Evolutionary conservation across 2,888 invertebrate species (phyloP).

Genomic region (Aplocera efformata): DNA sequence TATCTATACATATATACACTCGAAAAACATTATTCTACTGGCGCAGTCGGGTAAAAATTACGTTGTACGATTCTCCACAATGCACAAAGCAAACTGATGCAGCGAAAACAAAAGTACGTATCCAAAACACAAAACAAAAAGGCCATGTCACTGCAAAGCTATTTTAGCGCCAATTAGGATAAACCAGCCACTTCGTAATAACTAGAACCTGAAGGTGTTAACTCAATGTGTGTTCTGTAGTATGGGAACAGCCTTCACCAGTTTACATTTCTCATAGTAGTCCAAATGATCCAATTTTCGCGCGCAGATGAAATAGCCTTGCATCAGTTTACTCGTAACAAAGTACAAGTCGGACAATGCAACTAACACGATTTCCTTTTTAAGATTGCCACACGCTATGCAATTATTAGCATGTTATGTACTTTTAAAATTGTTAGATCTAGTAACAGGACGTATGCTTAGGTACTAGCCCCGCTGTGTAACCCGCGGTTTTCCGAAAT

Average conservation of each 20-base stretch:
- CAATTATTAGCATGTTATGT: constrained; percentile 5
- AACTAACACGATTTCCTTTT: constrained; percentile 42
- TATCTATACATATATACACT: no score
- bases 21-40: no score
- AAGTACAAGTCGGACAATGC: constrained; percentile 31
- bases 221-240: constrained; percentile 16
- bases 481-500: no score
- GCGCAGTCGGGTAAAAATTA: no score
- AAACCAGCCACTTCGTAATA: constrained; percentile 18
- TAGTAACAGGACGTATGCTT: no score
- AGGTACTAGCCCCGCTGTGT: no score
- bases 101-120: no score
- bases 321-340: constrained; percentile 41
- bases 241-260: constrained; percentile 35
- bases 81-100: no score
- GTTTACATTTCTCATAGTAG: constrained; percentile 47
- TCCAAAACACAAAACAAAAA: background rate
- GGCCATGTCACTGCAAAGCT: constrained; percentile 6
- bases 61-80: no score
- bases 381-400: constrained; percentile 36
- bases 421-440: constrained; percentile 2
- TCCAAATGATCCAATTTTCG: constrained; percentile 42
- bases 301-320: constrained; percentile 56
- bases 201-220: constrained; percentile 23
- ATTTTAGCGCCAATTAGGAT: constrained; percentile 23